Evolutionary conservation across 2,113 vertebrate species (phyloP).

Genomic region (Megaleporinus macrocephalus): DNA sequence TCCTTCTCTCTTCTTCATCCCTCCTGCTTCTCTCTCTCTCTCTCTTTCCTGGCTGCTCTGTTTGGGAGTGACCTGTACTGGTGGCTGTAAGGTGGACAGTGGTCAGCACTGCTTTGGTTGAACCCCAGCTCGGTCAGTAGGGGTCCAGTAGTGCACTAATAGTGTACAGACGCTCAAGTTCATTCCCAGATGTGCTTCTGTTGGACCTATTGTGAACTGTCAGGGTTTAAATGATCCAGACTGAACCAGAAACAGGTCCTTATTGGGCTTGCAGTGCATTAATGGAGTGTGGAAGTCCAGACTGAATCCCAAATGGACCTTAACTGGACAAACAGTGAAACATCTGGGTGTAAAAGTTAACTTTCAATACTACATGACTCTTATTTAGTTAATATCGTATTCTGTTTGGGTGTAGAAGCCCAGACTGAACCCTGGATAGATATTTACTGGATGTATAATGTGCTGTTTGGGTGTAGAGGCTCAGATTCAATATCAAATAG

Average conservation of each 20-base stretch:
- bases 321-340: neutral
- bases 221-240: neutral
- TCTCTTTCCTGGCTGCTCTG: neutral
- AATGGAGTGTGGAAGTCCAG: neutral
- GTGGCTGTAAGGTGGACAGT: neutral
- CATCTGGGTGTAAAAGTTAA: neutral
- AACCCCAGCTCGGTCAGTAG: no score
- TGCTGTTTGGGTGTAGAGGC: no score
- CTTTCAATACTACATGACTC: neutral
- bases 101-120: neutral
- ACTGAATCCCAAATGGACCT: neutral
- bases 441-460: no score
- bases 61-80: neutral
- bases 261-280: neutral
- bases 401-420: no score
- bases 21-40: neutral
- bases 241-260: neutral
- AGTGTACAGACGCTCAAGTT: neutral
- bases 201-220: neutral
- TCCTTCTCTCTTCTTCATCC: neutral
- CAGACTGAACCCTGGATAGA: no score
- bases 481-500: no score
- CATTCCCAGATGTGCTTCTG: neutral
- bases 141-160: neutral
- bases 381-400: no score